Conservation (phyloP, 2,113 vertebrate species). For the Stigmatopora nigra region DNA sequence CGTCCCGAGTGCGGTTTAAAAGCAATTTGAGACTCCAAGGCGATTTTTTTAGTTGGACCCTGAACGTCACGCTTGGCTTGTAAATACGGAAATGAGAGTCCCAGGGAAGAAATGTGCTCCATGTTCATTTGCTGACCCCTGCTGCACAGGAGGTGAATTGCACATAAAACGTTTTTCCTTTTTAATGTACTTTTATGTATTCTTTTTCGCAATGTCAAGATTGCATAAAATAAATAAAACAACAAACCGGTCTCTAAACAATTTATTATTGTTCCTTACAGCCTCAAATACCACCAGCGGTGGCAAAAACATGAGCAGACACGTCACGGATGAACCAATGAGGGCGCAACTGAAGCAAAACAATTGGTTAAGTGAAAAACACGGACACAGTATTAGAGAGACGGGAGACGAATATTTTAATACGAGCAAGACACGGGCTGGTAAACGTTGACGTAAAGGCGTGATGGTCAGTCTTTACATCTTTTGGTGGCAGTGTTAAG, state of each 20-base stretch:
- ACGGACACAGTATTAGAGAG: constrained; percentile 40
- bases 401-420: constrained; percentile 43
- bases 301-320: constrained; percentile 40
- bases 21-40: background rate
- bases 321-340: constrained; percentile 35
- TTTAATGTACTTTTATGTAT: no score
- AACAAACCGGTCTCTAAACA: constrained; percentile 27
- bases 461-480: constrained; percentile 30
- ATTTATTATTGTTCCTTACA: constrained; percentile 63
- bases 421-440: constrained; percentile 38
- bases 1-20: background rate
- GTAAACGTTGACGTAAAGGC: constrained; percentile 63
- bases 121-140: background rate
- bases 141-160: background rate
- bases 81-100: constrained; percentile 55
- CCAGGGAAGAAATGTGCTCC: background rate
- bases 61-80: constrained; percentile 60
- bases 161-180: no score
- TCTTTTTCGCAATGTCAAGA: no score
- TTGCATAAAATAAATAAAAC: background rate
- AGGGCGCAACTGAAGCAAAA: constrained; percentile 39
- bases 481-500: constrained; percentile 40
- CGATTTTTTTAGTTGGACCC: constrained; percentile 26
- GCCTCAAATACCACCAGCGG: constrained; percentile 25
- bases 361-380: constrained; percentile 47